Percentiles rank a stretch among this genome's conserved stretches.
Evolutionary conservation across 1,140 invertebrate species (phyloP).

Genomic region (Bombus soroeensis): DNA sequence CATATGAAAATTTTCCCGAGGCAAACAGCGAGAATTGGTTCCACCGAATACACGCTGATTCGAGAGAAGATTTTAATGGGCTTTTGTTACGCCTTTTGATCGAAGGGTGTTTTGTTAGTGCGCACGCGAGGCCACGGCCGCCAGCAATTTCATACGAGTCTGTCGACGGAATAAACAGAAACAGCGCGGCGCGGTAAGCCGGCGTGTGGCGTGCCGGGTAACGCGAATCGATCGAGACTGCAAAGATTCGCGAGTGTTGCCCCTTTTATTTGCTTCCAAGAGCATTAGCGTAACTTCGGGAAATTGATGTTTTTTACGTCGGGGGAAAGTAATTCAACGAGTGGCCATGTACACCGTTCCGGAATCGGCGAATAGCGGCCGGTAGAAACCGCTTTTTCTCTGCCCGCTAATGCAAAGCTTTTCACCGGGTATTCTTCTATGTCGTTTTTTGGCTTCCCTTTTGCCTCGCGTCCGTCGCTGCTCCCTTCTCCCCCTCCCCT

Average conservation of each 20-base stretch:
- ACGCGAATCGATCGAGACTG: conserved; percentile 15
- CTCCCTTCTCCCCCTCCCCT: not conserved
- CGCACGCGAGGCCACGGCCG: not conserved
- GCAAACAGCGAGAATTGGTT: not conserved
- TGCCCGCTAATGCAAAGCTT: conserved; percentile 36
- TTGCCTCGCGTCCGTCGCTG: not conserved
- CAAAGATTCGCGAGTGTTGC: conserved; percentile 11
- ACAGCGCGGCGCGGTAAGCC: not conserved
- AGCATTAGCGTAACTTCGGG: conserved; percentile 41
- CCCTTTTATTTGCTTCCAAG: conserved; percentile 25
- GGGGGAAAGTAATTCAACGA: conserved; percentile 39
- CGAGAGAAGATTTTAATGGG: not conserved
- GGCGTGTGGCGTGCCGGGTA: not conserved
- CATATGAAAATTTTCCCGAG: not conserved
- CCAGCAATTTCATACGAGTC: not conserved
- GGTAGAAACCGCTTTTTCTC: conserved; percentile 38
- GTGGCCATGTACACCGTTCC: conserved; percentile 21
- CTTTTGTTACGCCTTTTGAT: not conserved
- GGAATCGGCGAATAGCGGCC: conserved; percentile 25
- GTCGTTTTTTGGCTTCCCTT: conserved; percentile 18
- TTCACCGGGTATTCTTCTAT: conserved; percentile 25
- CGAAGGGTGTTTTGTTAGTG: not conserved
- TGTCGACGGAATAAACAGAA: not conserved
- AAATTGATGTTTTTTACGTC: conserved; percentile 45
- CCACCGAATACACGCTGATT: not conserved